Evolutionary conservation across 1,140 invertebrate genomes (phyloP), one percentile per base, ranked within the genome.

Genomic region (Apolygus lucorum): DNA sequence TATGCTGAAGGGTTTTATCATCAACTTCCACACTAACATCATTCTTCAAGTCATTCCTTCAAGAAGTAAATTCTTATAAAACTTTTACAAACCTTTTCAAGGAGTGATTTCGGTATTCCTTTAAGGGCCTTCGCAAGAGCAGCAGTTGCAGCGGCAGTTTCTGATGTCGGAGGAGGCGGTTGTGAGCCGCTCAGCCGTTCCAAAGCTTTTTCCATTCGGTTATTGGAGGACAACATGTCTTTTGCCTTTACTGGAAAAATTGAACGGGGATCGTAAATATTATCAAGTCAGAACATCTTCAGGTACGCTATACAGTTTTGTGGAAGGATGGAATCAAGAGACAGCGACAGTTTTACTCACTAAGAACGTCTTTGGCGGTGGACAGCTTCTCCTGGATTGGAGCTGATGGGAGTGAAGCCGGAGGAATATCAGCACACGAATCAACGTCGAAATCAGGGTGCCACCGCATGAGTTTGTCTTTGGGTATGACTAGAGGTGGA

Each of bases 381-480:
- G 54, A 68, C 63, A 86, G 82, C 73, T 86, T 88, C 70, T 90
- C 84, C 42, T 84, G 78, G 73, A 84, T 82, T 0, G 91, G 91
- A 64, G 88, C 82, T 78, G 88, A 80, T 0, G 94, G 93, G 42
- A 97, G 79, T 29, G 82, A 78, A 2, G 85, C 81, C 67, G 81
- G 76, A 74, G 86, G 84, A 72, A 96, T 85, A 69, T 91, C 87
- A 26, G 88, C 86, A 59, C 95, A 86, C 73, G 83, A 84, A 21
- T 96, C 93, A 2, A 96, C 77, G 75, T 88, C 85, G 78, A 98
- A 98, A 71, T 89, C 86, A 1, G 94, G 92, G 85, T 98, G 94
- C 93, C 94, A 98, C 52, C 92, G 84, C 1, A 86, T 89, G 22
- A 97, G 79, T 75, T 89, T 88, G 13, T 87, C 82, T 74, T 87